Evolutionary conservation across 2,113 vertebrate species (phyloP).

Genomic region (Ammospiza caudacuta): DNA sequence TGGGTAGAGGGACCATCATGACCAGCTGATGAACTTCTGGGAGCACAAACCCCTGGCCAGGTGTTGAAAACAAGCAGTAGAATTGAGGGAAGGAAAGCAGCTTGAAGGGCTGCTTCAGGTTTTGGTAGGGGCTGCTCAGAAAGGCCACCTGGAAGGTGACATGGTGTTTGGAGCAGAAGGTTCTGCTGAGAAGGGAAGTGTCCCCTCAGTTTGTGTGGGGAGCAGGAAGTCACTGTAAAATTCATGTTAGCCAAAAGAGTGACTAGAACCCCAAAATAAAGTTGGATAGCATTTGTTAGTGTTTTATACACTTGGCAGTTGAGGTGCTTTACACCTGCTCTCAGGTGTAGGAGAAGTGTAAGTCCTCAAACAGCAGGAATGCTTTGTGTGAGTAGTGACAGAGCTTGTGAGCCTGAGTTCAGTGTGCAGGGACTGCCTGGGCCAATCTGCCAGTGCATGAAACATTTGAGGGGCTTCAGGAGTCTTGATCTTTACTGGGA

Average conservation of each 20-base stretch:
- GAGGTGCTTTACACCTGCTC: not conserved
- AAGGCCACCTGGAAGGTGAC: not conserved
- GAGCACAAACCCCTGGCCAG: not conserved
- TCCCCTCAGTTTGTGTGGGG: not conserved
- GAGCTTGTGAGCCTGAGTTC: not conserved
- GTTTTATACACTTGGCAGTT: not conserved
- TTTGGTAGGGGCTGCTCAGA: not conserved
- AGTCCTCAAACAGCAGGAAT: not conserved
- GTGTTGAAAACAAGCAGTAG: not conserved
- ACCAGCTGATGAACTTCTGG: not conserved
- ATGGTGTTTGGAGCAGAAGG: not conserved
- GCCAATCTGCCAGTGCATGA: not conserved
- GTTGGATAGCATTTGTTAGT: not conserved
- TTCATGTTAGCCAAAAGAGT: not conserved
- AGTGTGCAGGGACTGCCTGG: not conserved
- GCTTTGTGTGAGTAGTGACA: not conserved
- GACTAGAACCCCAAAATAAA: not conserved
- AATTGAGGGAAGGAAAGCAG: not conserved
- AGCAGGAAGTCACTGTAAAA: not conserved
- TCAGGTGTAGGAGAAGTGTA: not conserved
- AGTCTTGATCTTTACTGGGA: not conserved
- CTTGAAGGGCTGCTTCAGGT: not conserved
- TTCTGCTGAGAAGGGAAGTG: not conserved
- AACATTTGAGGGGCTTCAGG: rapidly evolving
- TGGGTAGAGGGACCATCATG: not conserved